phyloP scores from a whole-genome alignment of 2,113 vertebrate species.

The Gasterosteus aculeatus region DNA sequence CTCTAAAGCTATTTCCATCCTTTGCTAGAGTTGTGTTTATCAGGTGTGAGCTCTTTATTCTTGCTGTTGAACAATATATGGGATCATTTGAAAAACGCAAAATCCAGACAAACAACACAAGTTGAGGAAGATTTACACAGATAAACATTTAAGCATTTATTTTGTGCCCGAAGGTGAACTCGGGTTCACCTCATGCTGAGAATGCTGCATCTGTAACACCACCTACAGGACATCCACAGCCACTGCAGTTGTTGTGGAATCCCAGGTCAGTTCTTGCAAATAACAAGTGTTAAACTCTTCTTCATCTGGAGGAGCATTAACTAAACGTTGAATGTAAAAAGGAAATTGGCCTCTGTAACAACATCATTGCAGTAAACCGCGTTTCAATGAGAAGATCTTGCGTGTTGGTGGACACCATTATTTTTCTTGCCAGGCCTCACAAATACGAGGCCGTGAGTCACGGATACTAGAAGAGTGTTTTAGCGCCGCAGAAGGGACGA shows the following conservation, averaged over 20 bases:
- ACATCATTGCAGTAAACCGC: slow-evolving; percentile 5
- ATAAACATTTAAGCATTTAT: neutral
- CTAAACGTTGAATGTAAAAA: neutral
- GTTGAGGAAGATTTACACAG: neutral
- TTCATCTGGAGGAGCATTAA: neutral
- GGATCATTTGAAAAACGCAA: neutral
- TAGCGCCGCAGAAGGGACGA: slow-evolving; percentile 65
- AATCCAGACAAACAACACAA: slow-evolving; percentile 1
- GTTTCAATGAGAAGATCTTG: neutral
- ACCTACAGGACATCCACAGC: slow-evolving; percentile 38
- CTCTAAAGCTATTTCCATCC: neutral
- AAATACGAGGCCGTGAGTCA: neutral
- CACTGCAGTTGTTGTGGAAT: slow-evolving; percentile 16
- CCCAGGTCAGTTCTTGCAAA: neutral
- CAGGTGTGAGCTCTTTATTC: slow-evolving; percentile 1
- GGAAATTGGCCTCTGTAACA: neutral
- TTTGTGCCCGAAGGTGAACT: neutral
- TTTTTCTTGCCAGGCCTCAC: neutral
- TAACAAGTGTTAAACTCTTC: neutral
- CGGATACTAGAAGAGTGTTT: slow-evolving; percentile 6
- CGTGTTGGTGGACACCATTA: neutral
- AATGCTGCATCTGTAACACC: slow-evolving; percentile 41
- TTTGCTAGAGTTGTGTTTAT: neutral
- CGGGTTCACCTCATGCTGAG: neutral
- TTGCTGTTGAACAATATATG: neutral